Evolutionary conservation across 2,113 vertebrate genomes (phyloP), one percentile per base, ranked within the genome.

Genomic region (Potamarius usumacintae): DNA sequence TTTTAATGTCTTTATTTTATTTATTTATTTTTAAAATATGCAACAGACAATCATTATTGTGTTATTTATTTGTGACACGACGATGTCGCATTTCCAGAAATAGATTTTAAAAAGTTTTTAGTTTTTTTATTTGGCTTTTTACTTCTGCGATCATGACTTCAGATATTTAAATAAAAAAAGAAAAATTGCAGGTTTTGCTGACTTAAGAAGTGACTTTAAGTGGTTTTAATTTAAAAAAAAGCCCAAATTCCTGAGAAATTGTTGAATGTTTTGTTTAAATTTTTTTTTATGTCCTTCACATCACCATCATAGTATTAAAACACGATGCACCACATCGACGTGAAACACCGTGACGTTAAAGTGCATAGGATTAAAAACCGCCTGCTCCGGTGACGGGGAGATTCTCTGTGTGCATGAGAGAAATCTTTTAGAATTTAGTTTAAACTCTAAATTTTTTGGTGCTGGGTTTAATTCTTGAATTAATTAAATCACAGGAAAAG

Each of bases 31-130:
- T 85, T 82, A 62, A n/a, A 77, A 83, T 89, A 94, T 60, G 88
- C 91, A 94, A 90, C 92, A 91, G 95, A 95, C 95, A 95, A 95
- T 95, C 94, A 83, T 89, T 90, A 92, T 93, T 94, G 93, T 91
- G 57, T 85, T 95, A 95, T 95, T 94, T 95, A 94, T 94, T 93
- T 93, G 92, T 92, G 18, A 67, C 55, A 67, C 62, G 11, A 53
- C 17, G n/a, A 25, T 17, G 1, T 30, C 30, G n/a, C 5, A 20
- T 80, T 80, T 81, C 55, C 55, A 20, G 27, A 34, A 81, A 81
- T 60, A 60, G 27, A 18, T 79, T 84, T 79, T 78, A 25, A 30
- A 20, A 65, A 48, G 12, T 20, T 63, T 62, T 50, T 62, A 8
- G 18, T 60, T 60, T 42, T 20, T 27, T 79, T n/a, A 17, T 80